phyloP scores from a whole-genome alignment of 2,113 vertebrate species.

The Entelurus aequoreus region DNA sequence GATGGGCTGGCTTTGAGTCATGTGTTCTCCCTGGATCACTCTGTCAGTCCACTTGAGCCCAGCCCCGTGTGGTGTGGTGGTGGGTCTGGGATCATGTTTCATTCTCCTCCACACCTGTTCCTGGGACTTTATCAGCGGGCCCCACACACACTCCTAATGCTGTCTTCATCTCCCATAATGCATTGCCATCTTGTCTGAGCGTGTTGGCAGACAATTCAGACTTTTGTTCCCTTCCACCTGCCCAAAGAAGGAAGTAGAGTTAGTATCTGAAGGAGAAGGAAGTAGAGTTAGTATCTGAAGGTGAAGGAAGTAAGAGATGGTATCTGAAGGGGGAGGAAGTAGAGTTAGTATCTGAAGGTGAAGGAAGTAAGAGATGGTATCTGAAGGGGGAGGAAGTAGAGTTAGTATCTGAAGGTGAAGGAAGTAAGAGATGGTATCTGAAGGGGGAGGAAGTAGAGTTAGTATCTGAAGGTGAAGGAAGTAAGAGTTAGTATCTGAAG shows the following conservation, averaged over 20 bases:
- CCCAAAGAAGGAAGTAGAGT: conserved; percentile 8
- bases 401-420: too few relatives aligned
- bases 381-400: too few relatives aligned
- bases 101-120: conserved; percentile 71
- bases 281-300: too few relatives aligned
- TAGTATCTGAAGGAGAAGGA: too few relatives aligned
- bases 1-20: conserved; percentile 48
- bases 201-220: conserved; percentile 69
- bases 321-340: too few relatives aligned
- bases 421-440: too few relatives aligned
- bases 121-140: conserved; percentile 49
- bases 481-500: too few relatives aligned
- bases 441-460: too few relatives aligned
- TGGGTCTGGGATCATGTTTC: conserved; percentile 58
- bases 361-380: too few relatives aligned
- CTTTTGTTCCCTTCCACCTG: conserved; percentile 52
- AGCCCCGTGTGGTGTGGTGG: conserved; percentile 43
- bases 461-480: too few relatives aligned
- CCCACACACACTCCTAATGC: conserved; percentile 55
- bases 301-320: too few relatives aligned
- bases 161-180: conserved; percentile 62
- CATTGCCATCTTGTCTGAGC: conserved; percentile 55
- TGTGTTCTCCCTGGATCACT: conserved; percentile 40
- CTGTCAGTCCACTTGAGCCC: conserved; percentile 39
- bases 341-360: too few relatives aligned